A percentile compares a stretch with the other conserved stretches of the same genome.
These are phyloP conservation scores for Carassius gibelio DNA, from an alignment of 2,113 vertebrate species.

Conservation along the genomic window DNA sequence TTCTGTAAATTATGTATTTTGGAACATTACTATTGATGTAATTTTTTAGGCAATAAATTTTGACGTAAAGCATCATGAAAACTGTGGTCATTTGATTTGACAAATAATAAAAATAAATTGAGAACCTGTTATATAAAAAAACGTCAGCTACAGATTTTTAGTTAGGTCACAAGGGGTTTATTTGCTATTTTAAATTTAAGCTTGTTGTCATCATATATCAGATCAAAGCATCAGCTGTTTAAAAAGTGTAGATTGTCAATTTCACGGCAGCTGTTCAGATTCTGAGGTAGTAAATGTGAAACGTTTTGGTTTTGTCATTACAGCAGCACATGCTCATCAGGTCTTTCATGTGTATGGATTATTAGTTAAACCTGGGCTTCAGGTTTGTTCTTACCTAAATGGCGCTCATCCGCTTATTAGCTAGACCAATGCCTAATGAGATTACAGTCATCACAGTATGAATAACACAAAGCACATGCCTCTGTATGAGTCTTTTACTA, in stretches of 20 bases:
- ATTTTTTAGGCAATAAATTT: constrained; percentile 58
- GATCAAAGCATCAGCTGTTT: background rate
- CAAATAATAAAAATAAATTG: background rate
- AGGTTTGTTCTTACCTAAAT: constrained; percentile 5
- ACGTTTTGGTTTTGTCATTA: background rate
- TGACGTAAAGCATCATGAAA: constrained; percentile 6
- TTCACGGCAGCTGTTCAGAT: background rate
- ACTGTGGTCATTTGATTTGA: constrained; percentile 7
- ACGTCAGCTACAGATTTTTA: background rate
- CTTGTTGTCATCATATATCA: background rate
- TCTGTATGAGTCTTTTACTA: background rate
- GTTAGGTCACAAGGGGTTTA: background rate
- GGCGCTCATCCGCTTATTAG: constrained; percentile 39
- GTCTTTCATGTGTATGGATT: background rate
- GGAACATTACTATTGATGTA: constrained; percentile 39
- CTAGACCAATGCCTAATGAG: constrained; percentile 39
- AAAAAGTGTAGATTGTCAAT: background rate
- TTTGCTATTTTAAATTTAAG: background rate
- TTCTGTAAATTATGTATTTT: constrained; percentile 38
- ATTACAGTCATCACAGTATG: constrained; percentile 46
- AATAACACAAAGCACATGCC: constrained; percentile 15
- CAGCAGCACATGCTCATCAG: background rate
- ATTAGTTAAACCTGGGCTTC: background rate
- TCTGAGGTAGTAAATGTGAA: background rate
- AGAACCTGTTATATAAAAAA: background rate